Evolutionary conservation across 2,888 invertebrate genomes (phyloP).

Genomic region (Myopa tessellatipennis): DNA sequence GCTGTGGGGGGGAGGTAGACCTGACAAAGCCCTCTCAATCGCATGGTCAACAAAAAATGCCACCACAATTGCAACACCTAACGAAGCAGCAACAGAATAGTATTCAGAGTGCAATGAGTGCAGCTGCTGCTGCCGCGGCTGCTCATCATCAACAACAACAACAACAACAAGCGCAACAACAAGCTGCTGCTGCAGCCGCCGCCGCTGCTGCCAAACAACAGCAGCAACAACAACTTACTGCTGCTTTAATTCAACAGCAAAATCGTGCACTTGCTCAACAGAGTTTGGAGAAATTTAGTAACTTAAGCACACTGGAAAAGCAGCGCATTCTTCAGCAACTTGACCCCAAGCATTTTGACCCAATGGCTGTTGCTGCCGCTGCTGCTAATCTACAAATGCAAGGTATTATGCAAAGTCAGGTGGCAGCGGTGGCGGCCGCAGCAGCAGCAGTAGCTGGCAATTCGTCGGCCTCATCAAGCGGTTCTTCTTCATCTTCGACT

Average conservation of each 20-base stretch:
- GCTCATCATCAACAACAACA: slow-evolving; percentile 62
- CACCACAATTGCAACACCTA: slow-evolving; percentile 61
- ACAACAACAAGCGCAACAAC: slow-evolving; percentile 52
- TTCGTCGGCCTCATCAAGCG: slow-evolving; percentile 42
- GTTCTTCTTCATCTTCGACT: slow-evolving; percentile 39
- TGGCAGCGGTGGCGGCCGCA: slow-evolving; percentile 55
- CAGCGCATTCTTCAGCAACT: slow-evolving; percentile 71
- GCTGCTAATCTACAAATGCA: slow-evolving; percentile 64
- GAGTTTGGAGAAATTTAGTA: slow-evolving; percentile 75
- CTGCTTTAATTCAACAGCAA: slow-evolving; percentile 76
- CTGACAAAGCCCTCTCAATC: slow-evolving; percentile 59
- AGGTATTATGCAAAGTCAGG: slow-evolving; percentile 62
- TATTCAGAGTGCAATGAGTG: slow-evolving; percentile 62
- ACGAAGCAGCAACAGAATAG: slow-evolving; percentile 65
- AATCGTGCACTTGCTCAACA: slow-evolving; percentile 73
- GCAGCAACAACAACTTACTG: slow-evolving; percentile 74
- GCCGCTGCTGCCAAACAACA: slow-evolving; percentile 65
- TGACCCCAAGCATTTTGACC: slow-evolving; percentile 68
- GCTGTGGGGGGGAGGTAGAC: slow-evolving; percentile 61
- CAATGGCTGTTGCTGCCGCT: slow-evolving; percentile 63
- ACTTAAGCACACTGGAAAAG: slow-evolving; percentile 70
- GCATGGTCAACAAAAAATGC: slow-evolving; percentile 49
- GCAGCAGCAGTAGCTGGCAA: slow-evolving; percentile 44
- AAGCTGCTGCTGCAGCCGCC: slow-evolving; percentile 55
- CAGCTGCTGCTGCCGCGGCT: slow-evolving; percentile 56